A percentile compares a stretch with the other conserved stretches of the same genome.
These are phyloP conservation scores for Leptobrachium leishanense DNA, from an alignment of 2,113 vertebrate genomes.

Conservation along the genomic window DNA sequence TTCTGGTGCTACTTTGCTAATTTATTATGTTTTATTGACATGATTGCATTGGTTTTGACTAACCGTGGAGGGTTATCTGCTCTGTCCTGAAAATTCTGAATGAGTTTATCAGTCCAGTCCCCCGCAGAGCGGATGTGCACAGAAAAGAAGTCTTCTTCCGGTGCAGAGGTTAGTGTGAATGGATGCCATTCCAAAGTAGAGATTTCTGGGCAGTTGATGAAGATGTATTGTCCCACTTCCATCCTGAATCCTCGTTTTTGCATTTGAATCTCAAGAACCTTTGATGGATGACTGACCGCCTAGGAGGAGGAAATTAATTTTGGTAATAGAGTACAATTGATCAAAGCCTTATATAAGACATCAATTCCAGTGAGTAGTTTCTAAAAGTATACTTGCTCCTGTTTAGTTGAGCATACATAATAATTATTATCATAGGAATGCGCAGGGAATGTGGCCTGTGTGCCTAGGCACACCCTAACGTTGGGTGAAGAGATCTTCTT, in stretches of 20 bases:
- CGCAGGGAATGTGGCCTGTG: no score
- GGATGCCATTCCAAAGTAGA: slow-evolving; percentile 90
- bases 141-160: slow-evolving; percentile 86
- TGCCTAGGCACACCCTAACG: no score
- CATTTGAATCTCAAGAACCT: slow-evolving; percentile 89
- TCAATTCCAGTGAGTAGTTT: no score
- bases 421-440: no score
- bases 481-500: no score
- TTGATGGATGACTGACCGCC: slow-evolving; percentile 85
- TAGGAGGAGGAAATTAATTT: slow-evolving; percentile 44
- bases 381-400: no score
- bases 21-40: no score
- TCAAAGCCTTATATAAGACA: no score
- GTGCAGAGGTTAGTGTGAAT: slow-evolving; percentile 90
- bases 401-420: no score
- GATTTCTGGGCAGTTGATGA: slow-evolving; percentile 83
- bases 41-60: not conserved
- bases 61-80: slow-evolving; percentile 28
- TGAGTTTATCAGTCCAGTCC: slow-evolving; percentile 84
- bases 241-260: slow-evolving; percentile 81
- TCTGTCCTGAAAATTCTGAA: slow-evolving; percentile 65
- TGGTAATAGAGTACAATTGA: no score
- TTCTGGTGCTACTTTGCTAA: no score
- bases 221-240: slow-evolving; percentile 91
- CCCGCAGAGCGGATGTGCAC: slow-evolving; percentile 81